These are phyloP conservation scores for Harpalus rubripes DNA, from an alignment of 2,888 invertebrate species.

Conservation along the genomic window DNA sequence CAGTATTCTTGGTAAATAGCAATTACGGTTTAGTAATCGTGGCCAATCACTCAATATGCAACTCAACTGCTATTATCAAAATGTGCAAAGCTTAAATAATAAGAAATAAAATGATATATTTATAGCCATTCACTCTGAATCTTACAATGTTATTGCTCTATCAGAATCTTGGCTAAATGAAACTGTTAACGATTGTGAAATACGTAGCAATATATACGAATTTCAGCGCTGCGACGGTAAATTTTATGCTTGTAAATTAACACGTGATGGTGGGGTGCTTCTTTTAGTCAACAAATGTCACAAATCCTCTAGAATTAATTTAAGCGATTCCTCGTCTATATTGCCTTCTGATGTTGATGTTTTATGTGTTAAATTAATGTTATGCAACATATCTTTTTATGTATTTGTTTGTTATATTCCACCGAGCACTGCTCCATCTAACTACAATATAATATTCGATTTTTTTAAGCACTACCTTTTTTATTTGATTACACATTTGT, in stretches of 20 bases:
- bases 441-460: too few relatives aligned
- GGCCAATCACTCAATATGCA: neutral
- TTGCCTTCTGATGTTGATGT: too few relatives aligned
- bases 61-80: conserved; percentile 1
- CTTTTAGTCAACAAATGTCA: neutral
- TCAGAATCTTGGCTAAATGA: neutral
- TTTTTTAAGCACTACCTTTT: too few relatives aligned
- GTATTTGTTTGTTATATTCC: too few relatives aligned
- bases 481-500: too few relatives aligned
- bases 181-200: neutral
- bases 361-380: too few relatives aligned
- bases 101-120: too few relatives aligned
- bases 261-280: neutral
- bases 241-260: neutral
- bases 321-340: too few relatives aligned
- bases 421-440: too few relatives aligned
- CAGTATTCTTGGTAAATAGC: neutral
- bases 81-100: neutral
- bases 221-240: neutral
- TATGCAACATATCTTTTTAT: too few relatives aligned
- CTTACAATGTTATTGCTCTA: neutral
- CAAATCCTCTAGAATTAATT: too few relatives aligned
- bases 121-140: too few relatives aligned
- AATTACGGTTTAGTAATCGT: neutral
- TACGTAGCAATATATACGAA: neutral